phyloP scores from a whole-genome alignment of 2,888 invertebrate genomes.

The Eupithecia abbreviata region DNA sequence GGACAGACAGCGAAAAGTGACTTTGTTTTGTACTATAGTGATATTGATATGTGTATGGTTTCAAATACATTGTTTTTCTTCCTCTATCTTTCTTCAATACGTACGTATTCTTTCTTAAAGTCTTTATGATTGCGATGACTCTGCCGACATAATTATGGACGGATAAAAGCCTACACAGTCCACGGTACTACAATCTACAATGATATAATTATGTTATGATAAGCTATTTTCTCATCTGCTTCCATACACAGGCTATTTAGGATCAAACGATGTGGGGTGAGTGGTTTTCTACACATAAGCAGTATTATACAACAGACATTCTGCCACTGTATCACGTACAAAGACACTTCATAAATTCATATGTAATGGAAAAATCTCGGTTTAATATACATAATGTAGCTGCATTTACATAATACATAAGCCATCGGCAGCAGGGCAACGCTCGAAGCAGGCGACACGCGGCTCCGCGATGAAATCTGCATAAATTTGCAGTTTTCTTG shows the following conservation, averaged over 20 bases:
- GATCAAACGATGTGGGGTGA: not conserved
- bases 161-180: too few species aligned
- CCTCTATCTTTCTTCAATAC: too few species aligned
- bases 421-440: slow-evolving; percentile 57
- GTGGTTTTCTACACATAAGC: not conserved
- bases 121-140: not conserved
- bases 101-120: too few species aligned
- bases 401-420: slow-evolving; percentile 65
- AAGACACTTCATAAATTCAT: slow-evolving; percentile 45
- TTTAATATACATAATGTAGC: slow-evolving; percentile 61
- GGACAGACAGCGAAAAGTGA: too few species aligned
- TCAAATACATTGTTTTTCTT: too few species aligned
- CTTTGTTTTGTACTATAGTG: too few species aligned
- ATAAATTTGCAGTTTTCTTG: slow-evolving; percentile 80
- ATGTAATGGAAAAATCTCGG: slow-evolving; percentile 61
- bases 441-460: slow-evolving; percentile 60
- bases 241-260: not conserved
- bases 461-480: slow-evolving; percentile 71
- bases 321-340: slow-evolving; percentile 39
- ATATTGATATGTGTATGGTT: too few species aligned
- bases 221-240: not conserved
- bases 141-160: not conserved
- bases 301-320: slow-evolving; percentile 24
- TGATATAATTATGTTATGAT: not conserved
- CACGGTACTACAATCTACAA: too few species aligned